Evolutionary conservation across 1,140 invertebrate species (phyloP).

Genomic region (Pseudomyrmex pallidus): DNA sequence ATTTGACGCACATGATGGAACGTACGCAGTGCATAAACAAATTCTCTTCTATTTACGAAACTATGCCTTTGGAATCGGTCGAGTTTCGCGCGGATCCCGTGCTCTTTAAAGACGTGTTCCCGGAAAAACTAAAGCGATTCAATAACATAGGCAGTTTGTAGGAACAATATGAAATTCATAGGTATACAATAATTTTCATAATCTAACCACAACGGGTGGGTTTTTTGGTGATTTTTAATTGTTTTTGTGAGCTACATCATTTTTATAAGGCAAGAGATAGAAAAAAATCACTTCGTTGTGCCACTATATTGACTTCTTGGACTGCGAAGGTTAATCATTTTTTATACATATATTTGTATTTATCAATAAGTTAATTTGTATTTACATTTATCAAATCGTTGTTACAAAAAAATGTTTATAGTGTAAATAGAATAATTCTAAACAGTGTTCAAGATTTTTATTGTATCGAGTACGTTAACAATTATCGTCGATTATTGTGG

Average conservation of each 20-base stretch:
- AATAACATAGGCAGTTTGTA: conserved; percentile 96
- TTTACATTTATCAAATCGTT: neutral
- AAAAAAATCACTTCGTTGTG: too few species aligned
- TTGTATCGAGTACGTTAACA: conserved; percentile 17
- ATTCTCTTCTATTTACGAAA: conserved; percentile 93
- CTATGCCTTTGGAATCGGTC: conserved; percentile 94
- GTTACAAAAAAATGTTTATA: neutral
- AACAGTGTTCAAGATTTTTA: neutral
- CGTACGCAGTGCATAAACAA: conserved; percentile 96
- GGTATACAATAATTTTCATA: neutral
- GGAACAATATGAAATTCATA: neutral
- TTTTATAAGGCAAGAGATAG: too few species aligned
- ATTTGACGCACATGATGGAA: conserved; percentile 96
- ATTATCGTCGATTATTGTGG: neutral
- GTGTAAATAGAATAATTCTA: neutral
- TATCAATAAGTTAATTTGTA: neutral
- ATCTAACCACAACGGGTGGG: too few species aligned
- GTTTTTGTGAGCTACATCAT: too few species aligned
- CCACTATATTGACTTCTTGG: too few species aligned
- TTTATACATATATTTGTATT: conserved; percentile 8
- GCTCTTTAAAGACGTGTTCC: conserved; percentile 95
- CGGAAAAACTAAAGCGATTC: conserved; percentile 94
- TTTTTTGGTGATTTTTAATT: too few species aligned
- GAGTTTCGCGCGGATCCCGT: conserved; percentile 98
- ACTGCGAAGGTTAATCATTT: neutral